These are phyloP conservation scores for Luperina nickerlii DNA, from an alignment of 2,888 invertebrate species.

Conservation along the genomic window DNA sequence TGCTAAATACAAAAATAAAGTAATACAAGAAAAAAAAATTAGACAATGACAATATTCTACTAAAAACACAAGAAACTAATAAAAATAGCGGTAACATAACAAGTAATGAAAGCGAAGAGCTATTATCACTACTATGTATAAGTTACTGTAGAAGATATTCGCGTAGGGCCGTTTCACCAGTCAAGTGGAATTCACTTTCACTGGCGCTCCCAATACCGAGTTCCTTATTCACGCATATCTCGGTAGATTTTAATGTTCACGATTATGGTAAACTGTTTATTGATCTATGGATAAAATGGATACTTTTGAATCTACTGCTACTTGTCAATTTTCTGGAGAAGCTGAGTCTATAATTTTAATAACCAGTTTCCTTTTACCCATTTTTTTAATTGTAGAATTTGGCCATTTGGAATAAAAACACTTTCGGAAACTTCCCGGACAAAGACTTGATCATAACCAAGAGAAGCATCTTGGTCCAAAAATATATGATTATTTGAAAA, in stretches of 20 bases:
- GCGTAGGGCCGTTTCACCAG: conserved; percentile 70
- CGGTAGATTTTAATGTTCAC: conserved; percentile 15
- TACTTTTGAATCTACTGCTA: neutral
- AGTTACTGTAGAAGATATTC: conserved; percentile 61
- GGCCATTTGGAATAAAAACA: neutral
- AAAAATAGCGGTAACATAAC: conserved; percentile 19
- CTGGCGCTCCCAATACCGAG: conserved; percentile 65
- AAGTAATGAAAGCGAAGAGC: conserved; percentile 43
- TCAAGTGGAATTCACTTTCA: conserved; percentile 77
- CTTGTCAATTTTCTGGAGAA: neutral
- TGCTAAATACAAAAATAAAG: neutral
- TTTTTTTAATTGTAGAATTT: neutral
- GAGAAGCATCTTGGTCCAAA: neutral
- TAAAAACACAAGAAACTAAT: conserved; percentile 13
- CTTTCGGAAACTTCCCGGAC: neutral
- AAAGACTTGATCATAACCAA: neutral
- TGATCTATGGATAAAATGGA: conserved; percentile 11
- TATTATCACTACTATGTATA: conserved; percentile 43
- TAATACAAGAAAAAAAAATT: neutral
- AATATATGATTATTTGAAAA: neutral
- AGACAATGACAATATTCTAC: neutral
- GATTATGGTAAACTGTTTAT: conserved; percentile 38
- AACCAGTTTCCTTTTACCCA: neutral
- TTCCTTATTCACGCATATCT: conserved; percentile 56
- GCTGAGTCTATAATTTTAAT: neutral